Base-by-base conservation (phyloP, 2,888 invertebrate genomes). In the Rotaria socialis region DNA sequence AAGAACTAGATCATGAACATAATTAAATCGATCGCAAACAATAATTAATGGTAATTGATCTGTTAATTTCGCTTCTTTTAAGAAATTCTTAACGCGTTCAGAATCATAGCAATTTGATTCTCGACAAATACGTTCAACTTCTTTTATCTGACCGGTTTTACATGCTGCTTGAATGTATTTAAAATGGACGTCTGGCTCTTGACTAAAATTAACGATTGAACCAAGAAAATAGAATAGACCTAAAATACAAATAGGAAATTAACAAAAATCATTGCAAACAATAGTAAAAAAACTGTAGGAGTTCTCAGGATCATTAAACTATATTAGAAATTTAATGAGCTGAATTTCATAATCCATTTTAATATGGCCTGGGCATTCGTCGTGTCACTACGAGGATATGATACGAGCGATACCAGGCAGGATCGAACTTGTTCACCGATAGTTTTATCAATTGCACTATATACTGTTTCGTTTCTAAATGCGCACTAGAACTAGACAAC, bases 121-220 rank as follows among this genome's bases (percentile, higher is more conserved):
- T 56, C 99, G 94, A 90, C 99, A 99, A 89, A 99, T 99, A 86
- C 97, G 93, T 91, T 99, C 99, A 50, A 99, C 99, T 92, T 99
- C 99, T 91, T 99, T 99, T 90, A 99, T 97, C 92, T 99, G 99
- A 5, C 97, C 98, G 3, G 98, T 99, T 91, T 99, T 97, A 92
- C 99, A 99, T 0, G 99, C 99, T 2, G 98, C 96, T 93, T 99
- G 98, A 90, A 99, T 99, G 91, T 99, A 99, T 91, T 99, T 99
- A 92, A 99, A 99, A 91, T 99, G 99, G 47, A 99, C 99, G 92
- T 99, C 99, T 10, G 96, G 94, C 91, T 99, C 99, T 92, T 99
- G 99, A 88, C 97, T 97, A 92, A 97, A 99, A 93, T 99, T 99
- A 41, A 99, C 99, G 91, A 99, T 99, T 0, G 97, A 97, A n/a